Percentiles rank a stretch among this genome's conserved stretches.
Conservation (phyloP, 2,888 invertebrate species). For the Mythimna vitellina region DNA sequence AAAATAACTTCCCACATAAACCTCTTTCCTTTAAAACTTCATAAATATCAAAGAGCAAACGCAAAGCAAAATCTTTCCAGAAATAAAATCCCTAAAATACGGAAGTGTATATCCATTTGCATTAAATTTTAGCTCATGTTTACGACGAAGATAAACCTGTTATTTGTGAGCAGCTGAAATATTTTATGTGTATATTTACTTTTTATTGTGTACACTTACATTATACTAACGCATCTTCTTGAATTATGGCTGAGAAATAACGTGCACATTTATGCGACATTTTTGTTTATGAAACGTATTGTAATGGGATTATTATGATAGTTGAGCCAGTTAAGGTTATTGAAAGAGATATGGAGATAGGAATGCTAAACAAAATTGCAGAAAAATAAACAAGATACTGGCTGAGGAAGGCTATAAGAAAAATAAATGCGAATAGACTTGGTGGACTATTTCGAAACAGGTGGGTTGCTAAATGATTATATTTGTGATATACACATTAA, state of each 20-base stretch:
- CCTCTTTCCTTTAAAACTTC: slow-evolving; percentile 14
- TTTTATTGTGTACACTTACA: slow-evolving; percentile 62
- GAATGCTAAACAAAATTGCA: not conserved
- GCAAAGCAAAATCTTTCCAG: slow-evolving; percentile 50
- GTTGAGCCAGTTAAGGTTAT: slow-evolving; percentile 5
- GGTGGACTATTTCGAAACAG: not conserved
- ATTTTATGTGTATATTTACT: slow-evolving; percentile 66
- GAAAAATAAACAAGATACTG: not conserved
- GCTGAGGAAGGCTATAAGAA: not conserved
- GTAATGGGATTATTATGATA: slow-evolving; percentile 31
- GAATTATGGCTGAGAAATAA: slow-evolving; percentile 40
- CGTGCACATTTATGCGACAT: slow-evolving; percentile 32
- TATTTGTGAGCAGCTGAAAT: slow-evolving; percentile 67
- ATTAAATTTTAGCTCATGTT: slow-evolving; percentile 64
- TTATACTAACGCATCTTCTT: slow-evolving; percentile 55
- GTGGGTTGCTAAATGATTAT: not conserved
- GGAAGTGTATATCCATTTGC: slow-evolving; percentile 61
- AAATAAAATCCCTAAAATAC: slow-evolving; percentile 58
- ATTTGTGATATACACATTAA: too few relatives aligned
- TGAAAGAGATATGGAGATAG: not conserved
- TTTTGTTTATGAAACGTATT: slow-evolving; percentile 35
- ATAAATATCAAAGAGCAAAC: slow-evolving; percentile 44
- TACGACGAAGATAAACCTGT: slow-evolving; percentile 68
- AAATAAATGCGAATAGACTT: not conserved
- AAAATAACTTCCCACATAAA: slow-evolving; percentile 21